Percentiles rank a stretch among this genome's conserved stretches.
These are phyloP conservation scores for Aphelocoma coerulescens DNA, from an alignment of 2,113 vertebrate genomes.

Conservation along the genomic window DNA sequence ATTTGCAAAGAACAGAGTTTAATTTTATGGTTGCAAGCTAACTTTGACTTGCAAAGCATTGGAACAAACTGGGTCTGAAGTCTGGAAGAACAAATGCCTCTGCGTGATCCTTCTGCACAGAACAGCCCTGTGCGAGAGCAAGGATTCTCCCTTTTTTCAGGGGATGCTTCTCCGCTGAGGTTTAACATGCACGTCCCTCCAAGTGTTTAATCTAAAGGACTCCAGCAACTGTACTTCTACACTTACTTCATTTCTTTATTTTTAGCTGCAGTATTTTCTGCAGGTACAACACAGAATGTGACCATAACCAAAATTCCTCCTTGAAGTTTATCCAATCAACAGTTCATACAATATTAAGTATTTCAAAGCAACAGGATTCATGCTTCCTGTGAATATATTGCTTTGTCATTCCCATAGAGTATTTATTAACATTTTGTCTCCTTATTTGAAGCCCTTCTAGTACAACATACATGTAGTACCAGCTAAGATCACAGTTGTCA, in stretches of 20 bases:
- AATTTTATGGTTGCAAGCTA: not conserved
- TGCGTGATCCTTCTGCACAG: not conserved
- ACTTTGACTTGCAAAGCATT: not conserved
- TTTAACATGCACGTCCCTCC: not conserved
- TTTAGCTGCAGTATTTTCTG: not conserved
- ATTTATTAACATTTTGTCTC: not conserved
- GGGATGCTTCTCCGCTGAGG: not conserved
- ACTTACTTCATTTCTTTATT: not conserved
- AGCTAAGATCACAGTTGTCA: not conserved
- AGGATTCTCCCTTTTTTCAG: not conserved
- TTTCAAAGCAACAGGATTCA: not conserved
- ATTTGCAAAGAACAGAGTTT: not conserved
- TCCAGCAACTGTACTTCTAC: not conserved
- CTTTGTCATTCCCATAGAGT: not conserved
- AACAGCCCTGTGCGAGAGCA: fast-evolving
- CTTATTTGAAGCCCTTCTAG: not conserved
- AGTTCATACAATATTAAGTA: not conserved
- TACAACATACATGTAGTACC: not conserved
- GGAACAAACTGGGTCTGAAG: not conserved
- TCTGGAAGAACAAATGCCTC: not conserved
- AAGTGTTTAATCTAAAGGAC: not conserved
- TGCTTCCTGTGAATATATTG: not conserved
- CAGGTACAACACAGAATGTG: not conserved
- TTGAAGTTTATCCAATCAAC: not conserved
- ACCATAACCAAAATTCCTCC: not conserved